phyloP scores from a whole-genome alignment of 2,888 invertebrate species.

The Clusia tigrina region DNA sequence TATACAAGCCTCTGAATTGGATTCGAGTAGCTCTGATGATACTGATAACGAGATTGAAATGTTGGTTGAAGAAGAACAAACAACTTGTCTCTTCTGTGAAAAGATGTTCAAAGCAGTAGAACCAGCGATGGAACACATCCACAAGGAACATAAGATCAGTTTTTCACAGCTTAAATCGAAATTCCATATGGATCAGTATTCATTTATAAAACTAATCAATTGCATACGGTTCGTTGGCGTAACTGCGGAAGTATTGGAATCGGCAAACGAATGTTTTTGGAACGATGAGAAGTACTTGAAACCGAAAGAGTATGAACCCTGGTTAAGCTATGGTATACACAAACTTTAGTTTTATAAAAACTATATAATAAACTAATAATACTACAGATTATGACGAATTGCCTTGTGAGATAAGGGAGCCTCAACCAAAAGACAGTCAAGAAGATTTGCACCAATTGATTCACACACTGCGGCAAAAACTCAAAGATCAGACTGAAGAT shows the following conservation, averaged over 20 bases:
- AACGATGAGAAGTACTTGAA: constrained; percentile 79
- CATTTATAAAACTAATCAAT: constrained; percentile 82
- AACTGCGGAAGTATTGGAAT: constrained; percentile 67
- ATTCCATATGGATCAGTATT: constrained; percentile 82
- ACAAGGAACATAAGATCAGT: constrained; percentile 72
- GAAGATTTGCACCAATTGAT: constrained; percentile 25
- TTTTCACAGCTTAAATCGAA: constrained; percentile 72
- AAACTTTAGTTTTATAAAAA: constrained; percentile 42
- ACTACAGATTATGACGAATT: constrained; percentile 23
- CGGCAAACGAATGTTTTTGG: constrained; percentile 71
- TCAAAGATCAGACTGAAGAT: constrained; percentile 67
- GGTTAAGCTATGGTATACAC: constrained; percentile 80
- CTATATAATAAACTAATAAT: no score
- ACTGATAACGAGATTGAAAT: constrained; percentile 65
- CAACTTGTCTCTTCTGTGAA: constrained; percentile 77
- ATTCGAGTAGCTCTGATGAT: constrained; percentile 25
- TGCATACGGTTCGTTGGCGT: constrained; percentile 75
- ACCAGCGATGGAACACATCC: constrained; percentile 74
- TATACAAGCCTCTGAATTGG: constrained; percentile 23
- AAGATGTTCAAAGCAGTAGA: constrained; percentile 70
- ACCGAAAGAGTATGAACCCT: constrained; percentile 79
- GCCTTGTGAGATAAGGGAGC: constrained; percentile 12
- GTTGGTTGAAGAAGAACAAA: constrained; percentile 62
- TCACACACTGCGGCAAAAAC: constrained; percentile 63
- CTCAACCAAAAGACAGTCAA: not conserved